Percentiles rank a stretch among this genome's conserved stretches.
Evolutionary conservation across 1,140 invertebrate genomes (phyloP).

Genomic region (Penaeus vannamei): DNA sequence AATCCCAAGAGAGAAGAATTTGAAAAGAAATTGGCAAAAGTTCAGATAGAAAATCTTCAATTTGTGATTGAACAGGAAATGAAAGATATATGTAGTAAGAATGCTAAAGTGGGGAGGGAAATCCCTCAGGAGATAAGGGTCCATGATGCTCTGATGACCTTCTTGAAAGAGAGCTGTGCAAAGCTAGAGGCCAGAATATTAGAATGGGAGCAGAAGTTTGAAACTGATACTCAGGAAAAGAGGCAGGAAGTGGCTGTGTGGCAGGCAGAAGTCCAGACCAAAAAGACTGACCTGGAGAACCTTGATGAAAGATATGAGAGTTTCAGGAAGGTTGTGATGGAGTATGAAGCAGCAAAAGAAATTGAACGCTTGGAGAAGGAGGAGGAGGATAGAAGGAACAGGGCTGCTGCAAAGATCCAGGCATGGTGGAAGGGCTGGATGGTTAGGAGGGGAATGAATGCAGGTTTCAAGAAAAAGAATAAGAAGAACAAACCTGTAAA

Average conservation of each 20-base stretch:
- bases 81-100: conserved; percentile 37
- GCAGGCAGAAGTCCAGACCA: conserved; percentile 45
- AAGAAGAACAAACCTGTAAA: conserved; percentile 43
- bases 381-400: conserved; percentile 10
- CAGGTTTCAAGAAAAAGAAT: conserved; percentile 33
- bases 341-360: conserved; percentile 38
- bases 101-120: conserved; percentile 50
- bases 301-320: conserved; percentile 32
- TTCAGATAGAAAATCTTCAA: conserved; percentile 55
- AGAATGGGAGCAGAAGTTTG: conserved; percentile 45
- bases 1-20: conserved; percentile 53
- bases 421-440: conserved; percentile 54
- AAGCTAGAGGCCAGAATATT: conserved; percentile 25
- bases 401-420: conserved; percentile 53
- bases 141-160: conserved; percentile 43
- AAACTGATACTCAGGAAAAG: conserved; percentile 43
- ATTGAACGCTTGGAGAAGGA: neutral
- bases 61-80: conserved; percentile 52
- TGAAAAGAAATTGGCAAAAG: conserved; percentile 48
- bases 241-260: conserved; percentile 46
- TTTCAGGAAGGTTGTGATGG: conserved; percentile 33
- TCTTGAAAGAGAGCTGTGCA: conserved; percentile 52
- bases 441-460: conserved; percentile 46
- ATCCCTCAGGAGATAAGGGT: conserved; percentile 55
- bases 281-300: conserved; percentile 23